These are phyloP conservation scores for Halichondria panicea DNA, from an alignment of 37 sponge, comb jelly and placozoan genomes.

Conservation along the genomic window DNA sequence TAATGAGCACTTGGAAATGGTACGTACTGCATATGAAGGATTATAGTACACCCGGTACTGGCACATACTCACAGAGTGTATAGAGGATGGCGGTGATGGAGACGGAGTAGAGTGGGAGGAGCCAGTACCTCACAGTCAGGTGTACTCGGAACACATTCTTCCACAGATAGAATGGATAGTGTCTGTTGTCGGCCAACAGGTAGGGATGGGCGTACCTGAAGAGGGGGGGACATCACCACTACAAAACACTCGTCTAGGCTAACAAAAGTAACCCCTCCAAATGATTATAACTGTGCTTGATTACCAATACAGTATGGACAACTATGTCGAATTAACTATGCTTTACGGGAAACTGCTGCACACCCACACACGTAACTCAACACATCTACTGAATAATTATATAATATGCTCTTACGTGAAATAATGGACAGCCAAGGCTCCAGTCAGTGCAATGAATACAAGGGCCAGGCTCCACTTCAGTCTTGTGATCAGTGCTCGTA, in stretches of 20 bases:
- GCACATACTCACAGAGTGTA: background rate
- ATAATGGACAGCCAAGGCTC: slow-evolving; percentile 33
- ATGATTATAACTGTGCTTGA: background rate
- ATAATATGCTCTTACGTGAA: slow-evolving; percentile 44
- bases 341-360: background rate
- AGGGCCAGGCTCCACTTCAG: background rate
- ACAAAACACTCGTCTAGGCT: background rate
- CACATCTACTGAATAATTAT: background rate
- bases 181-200: slow-evolving; percentile 93
- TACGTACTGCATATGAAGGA: background rate
- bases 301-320: background rate
- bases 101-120: slow-evolving; percentile 36
- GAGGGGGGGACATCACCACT: too few species aligned
- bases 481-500: background rate
- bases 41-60: background rate
- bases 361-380: background rate
- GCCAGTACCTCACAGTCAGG: slow-evolving; percentile 16
- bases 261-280: background rate
- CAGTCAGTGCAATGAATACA: background rate
- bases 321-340: background rate
- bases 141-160: slow-evolving; percentile 66
- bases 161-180: slow-evolving; percentile 97
- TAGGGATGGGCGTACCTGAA: slow-evolving; percentile 84
- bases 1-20: too few species aligned
- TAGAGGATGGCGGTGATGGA: background rate